Evolutionary conservation across 2,888 invertebrate species (phyloP), one percentile per base, ranked within the genome.

Genomic region (Metopia argyrocephala): DNA sequence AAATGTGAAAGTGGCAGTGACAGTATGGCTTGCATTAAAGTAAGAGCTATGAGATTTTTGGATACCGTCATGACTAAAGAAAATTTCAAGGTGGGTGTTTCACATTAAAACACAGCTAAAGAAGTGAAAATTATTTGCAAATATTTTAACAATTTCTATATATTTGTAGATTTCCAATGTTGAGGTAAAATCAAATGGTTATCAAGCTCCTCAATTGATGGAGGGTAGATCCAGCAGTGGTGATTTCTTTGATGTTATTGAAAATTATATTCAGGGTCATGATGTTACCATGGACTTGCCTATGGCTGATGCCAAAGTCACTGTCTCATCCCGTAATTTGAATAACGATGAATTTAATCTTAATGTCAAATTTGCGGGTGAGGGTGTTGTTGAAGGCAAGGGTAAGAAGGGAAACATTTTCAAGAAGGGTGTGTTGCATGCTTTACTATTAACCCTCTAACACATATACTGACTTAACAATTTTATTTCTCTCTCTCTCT

Each of bases 61-160:
- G 95, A 96, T 90, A 94, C 94, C 86, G 93, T 96, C 85, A 93
- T 96, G 91, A 94, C 94, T 89, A 94, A 95, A 91, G 95, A 96
- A 88, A 93, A 93, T 84, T 95, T 93, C 91, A 94, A 95, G 93
- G 95, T 95, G 91, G 91, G 89, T 79, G 21, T 25, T 6, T 1
- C 3, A n/a, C n/a, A n/a, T n/a, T n/a, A 12, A n/a, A 23, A 15
- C 15, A 46, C n/a, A 52, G n/a, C 23, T 23, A 5, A 6, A n/a
- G 1, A 50, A 23, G 5, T 27, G 1, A 61, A 56, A 25, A 28
- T n/a, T 23, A 6, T n/a, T 27, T 2, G 21, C 12, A 9, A 52
- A 12, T 25, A 5, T 52, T 59, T 21, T n/a, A n/a, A n/a, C n/a
- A n/a, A n/a, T n/a, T 27, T 45, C 2, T 46, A 59, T 52, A 21